Evolutionary conservation across 2,113 vertebrate species (phyloP).

Genomic region (Chaenogobius annularis): DNA sequence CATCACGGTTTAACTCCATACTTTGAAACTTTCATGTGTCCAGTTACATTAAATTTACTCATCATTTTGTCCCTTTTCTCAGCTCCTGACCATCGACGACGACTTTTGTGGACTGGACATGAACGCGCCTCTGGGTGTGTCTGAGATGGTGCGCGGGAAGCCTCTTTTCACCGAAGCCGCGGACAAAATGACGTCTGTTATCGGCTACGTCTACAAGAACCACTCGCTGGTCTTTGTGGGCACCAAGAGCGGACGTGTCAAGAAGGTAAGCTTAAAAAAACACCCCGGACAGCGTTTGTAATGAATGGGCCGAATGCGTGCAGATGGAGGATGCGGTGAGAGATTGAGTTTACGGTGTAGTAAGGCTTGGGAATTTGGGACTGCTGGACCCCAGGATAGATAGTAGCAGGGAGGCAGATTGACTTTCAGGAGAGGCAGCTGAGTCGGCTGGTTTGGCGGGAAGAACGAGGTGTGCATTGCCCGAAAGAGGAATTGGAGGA

Average conservation of each 20-base stretch:
- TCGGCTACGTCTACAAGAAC: constrained; percentile 98
- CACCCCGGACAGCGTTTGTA: background rate
- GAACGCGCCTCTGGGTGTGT: constrained; percentile 96
- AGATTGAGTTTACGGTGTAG: constrained; percentile 52
- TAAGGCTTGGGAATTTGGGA: constrained; percentile 51
- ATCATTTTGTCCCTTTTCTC: constrained; percentile 9
- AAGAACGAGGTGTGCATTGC: background rate
- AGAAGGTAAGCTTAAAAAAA: constrained; percentile 86
- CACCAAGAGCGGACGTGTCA: constrained; percentile 91
- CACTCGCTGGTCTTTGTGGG: constrained; percentile 97
- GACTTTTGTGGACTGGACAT: constrained; percentile 99
- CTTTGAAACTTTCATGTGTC: no score
- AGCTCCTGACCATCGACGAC: constrained; percentile 97
- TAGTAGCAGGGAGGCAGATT: constrained; percentile 37
- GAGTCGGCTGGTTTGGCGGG: constrained; percentile 57
- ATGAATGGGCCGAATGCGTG: background rate
- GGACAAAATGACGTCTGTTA: constrained; percentile 95
- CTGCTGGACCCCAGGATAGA: constrained; percentile 46
- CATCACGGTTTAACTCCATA: no score
- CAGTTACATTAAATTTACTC: background rate
- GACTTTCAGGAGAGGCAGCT: constrained; percentile 67
- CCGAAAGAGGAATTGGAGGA: constrained; percentile 27
- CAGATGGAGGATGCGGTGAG: constrained; percentile 22
- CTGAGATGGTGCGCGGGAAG: constrained; percentile 91
- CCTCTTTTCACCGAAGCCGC: constrained; percentile 89